A percentile compares a stretch with the other conserved stretches of the same genome.
Conservation (phyloP, 2,888 invertebrate species). For the Slavum lentiscoides region DNA sequence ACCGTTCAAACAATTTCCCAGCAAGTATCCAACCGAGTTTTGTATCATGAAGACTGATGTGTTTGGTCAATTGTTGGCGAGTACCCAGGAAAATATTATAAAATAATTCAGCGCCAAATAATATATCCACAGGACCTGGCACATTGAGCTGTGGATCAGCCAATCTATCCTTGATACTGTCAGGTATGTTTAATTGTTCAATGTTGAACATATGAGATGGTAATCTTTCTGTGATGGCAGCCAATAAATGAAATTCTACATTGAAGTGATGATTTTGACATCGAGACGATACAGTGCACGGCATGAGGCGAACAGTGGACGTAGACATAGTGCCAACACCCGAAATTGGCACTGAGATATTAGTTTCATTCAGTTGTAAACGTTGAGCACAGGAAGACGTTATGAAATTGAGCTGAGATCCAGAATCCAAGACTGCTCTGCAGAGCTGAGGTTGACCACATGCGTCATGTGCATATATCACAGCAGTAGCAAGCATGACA, state of each 20-base stretch:
- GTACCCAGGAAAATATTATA: neutral
- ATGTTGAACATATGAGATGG: neutral
- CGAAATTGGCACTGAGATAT: neutral
- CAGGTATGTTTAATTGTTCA: neutral
- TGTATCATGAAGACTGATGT: neutral
- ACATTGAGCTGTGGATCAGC: constrained; percentile 6
- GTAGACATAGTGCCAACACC: neutral
- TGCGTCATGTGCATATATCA: neutral
- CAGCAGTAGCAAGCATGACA: constrained; percentile 8
- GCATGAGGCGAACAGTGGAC: neutral
- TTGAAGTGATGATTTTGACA: neutral
- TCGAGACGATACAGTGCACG: neutral
- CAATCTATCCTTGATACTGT: neutral
- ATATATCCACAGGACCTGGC: neutral
- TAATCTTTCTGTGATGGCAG: neutral
- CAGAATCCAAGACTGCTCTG: neutral
- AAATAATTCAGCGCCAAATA: neutral
- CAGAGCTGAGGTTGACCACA: neutral
- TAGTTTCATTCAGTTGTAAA: neutral
- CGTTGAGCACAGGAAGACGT: neutral
- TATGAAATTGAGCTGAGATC: constrained; percentile 2
- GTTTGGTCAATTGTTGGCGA: neutral
- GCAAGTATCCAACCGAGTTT: constrained; percentile 1
- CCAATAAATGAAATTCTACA: neutral
- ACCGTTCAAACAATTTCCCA: neutral